Evolutionary conservation across 2,888 invertebrate genomes (phyloP).

Genomic region (Sinodicranocentrus sp.): DNA sequence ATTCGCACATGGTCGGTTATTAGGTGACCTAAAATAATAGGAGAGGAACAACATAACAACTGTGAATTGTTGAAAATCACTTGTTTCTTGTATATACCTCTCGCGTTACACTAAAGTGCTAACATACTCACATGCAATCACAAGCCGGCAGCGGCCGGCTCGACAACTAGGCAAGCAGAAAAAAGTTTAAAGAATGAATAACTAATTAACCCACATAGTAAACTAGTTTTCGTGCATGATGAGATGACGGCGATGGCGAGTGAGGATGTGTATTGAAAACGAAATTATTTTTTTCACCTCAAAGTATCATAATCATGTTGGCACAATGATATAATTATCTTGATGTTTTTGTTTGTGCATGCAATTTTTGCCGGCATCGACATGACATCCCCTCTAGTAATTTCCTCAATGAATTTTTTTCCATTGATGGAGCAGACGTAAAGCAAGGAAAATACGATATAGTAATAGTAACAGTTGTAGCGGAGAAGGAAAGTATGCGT

Average conservation of each 20-base stretch:
- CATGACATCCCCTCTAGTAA: too few species aligned
- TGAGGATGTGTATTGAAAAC: background rate
- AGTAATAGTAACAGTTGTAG: too few species aligned
- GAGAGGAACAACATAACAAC: background rate
- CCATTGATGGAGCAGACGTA: too few species aligned
- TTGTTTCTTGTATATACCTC: background rate
- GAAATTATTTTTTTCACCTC: too few species aligned
- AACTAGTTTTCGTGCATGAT: conserved; percentile 17
- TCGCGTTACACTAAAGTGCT: background rate
- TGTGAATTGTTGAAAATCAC: background rate
- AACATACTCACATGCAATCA: background rate
- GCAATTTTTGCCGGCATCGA: background rate
- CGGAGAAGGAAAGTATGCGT: too few species aligned
- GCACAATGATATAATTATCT: too few species aligned
- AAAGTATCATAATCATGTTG: too few species aligned
- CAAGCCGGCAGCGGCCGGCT: background rate
- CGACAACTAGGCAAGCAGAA: background rate
- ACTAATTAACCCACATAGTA: conserved; percentile 24
- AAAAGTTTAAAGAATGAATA: conserved; percentile 6
- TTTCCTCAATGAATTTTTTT: too few species aligned
- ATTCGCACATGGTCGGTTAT: conserved; percentile 27
- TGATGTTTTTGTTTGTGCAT: background rate
- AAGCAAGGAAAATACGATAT: too few species aligned
- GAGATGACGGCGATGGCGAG: background rate
- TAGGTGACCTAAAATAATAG: conserved; percentile 50